Conservation (phyloP, 1,140 invertebrate species). For the Leucophenga varia region DNA sequence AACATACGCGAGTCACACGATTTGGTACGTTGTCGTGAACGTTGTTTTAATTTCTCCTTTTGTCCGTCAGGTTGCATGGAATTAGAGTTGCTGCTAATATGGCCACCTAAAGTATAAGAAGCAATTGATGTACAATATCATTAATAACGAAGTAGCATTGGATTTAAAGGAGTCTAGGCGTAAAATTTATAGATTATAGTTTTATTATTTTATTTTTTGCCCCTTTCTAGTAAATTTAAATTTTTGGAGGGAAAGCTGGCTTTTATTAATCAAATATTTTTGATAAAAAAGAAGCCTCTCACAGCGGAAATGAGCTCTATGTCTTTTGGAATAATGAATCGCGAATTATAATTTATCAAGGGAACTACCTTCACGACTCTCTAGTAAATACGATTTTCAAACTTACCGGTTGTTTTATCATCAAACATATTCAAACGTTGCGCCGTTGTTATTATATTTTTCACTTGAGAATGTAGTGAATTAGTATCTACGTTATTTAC, state of each 20-base stretch:
- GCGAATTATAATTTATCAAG: too few species aligned
- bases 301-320: too few species aligned
- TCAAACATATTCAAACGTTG: constrained; percentile 44
- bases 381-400: too few species aligned
- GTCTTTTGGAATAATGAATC: too few species aligned
- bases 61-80: constrained; percentile 73
- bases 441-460: constrained; percentile 37
- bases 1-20: constrained; percentile 32
- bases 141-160: not conserved
- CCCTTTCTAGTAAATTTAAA: not conserved
- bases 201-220: not conserved
- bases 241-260: not conserved
- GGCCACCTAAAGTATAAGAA: constrained; percentile 32
- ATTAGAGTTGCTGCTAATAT: constrained; percentile 67
- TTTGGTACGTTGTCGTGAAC: constrained; percentile 66
- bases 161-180: not conserved
- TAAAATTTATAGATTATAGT: too few species aligned
- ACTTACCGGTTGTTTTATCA: constrained; percentile 40
- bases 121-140: not conserved
- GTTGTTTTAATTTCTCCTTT: constrained; percentile 73
- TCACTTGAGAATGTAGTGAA: constrained; percentile 38
- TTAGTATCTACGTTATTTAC: too few species aligned
- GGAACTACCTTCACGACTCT: too few species aligned
- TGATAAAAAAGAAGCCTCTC: too few species aligned
- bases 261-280: not conserved